These are phyloP conservation scores for Gonatopus flavifemur DNA, from an alignment of 1,140 invertebrate genomes.

Conservation along the genomic window DNA sequence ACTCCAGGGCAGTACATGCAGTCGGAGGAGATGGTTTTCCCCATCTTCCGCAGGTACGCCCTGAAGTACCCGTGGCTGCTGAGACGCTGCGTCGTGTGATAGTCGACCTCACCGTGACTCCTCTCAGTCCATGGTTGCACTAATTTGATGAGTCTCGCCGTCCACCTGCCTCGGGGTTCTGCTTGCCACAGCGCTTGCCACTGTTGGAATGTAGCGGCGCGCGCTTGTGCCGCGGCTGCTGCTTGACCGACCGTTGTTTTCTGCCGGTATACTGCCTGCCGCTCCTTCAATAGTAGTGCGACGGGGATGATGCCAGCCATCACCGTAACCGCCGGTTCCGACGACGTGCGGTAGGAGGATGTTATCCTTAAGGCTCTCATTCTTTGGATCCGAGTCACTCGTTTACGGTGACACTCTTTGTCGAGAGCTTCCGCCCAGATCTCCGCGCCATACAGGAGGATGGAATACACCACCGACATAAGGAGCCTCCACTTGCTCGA, in stretches of 20 bases:
- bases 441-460: too few species aligned
- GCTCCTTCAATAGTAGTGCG: slow-evolving; percentile 23
- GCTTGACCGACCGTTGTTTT: neutral
- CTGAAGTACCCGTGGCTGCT: slow-evolving; percentile 23
- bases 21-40: neutral
- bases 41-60: slow-evolving; percentile 16
- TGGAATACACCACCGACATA: slow-evolving; percentile 19
- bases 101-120: slow-evolving; percentile 16
- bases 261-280: neutral
- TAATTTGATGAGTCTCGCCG: slow-evolving; percentile 16
- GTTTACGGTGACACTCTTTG: slow-evolving; percentile 14
- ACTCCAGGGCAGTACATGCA: slow-evolving; percentile 13
- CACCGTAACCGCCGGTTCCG: slow-evolving; percentile 14
- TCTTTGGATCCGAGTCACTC: slow-evolving; percentile 21
- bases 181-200: slow-evolving; percentile 15
- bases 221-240: slow-evolving; percentile 4
- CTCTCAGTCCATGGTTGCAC: slow-evolving; percentile 16
- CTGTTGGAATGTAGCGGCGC: slow-evolving; percentile 4
- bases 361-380: slow-evolving; percentile 16
- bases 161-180: slow-evolving; percentile 22
- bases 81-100: slow-evolving; percentile 23
- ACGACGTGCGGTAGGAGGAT: slow-evolving; percentile 24
- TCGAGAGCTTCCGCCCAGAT: slow-evolving; percentile 22
- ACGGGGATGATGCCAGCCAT: slow-evolving; percentile 28
- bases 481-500: slow-evolving; percentile 22